Evolutionary conservation across 2,113 vertebrate genomes (phyloP).

Genomic region (Ochotona curzoniae): DNA sequence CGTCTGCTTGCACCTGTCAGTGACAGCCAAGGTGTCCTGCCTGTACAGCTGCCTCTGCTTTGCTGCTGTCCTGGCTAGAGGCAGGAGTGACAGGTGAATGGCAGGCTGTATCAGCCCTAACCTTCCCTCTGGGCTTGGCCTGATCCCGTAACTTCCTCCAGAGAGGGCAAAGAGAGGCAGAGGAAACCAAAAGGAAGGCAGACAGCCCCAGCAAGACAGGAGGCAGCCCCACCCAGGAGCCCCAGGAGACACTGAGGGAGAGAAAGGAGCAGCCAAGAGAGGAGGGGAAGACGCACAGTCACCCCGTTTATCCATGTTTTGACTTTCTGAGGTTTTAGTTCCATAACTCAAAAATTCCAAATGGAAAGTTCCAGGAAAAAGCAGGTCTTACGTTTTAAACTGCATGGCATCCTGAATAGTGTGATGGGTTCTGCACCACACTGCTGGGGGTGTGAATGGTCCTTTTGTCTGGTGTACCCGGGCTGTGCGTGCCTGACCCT

Average conservation of each 20-base stretch:
- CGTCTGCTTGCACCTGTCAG: not conserved
- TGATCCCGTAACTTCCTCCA: not conserved
- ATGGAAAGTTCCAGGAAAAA: too few species aligned
- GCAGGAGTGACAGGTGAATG: slow-evolving; percentile 64
- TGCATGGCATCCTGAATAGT: too few species aligned
- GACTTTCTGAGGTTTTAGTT: too few species aligned
- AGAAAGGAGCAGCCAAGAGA: not conserved
- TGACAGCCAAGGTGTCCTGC: not conserved
- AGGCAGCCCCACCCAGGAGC: too few species aligned
- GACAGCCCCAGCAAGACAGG: not conserved
- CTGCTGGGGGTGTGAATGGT: too few species aligned
- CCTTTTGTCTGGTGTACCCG: too few species aligned
- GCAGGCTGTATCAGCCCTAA: slow-evolving; percentile 35
- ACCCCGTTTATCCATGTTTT: too few species aligned
- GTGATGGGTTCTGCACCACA: too few species aligned
- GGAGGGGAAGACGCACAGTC: not conserved
- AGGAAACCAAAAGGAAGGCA: not conserved
- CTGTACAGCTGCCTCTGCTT: not conserved
- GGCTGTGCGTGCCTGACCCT: too few species aligned
- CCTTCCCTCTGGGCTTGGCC: slow-evolving; percentile 38
- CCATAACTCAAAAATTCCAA: too few species aligned
- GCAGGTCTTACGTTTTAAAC: too few species aligned
- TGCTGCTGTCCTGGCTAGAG: slow-evolving; percentile 52
- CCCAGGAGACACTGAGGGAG: accelerated
- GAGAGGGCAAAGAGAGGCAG: not conserved